Conservation (phyloP, 2,797 vertebrate genomes). For the Molossus alvarezi region DNA sequence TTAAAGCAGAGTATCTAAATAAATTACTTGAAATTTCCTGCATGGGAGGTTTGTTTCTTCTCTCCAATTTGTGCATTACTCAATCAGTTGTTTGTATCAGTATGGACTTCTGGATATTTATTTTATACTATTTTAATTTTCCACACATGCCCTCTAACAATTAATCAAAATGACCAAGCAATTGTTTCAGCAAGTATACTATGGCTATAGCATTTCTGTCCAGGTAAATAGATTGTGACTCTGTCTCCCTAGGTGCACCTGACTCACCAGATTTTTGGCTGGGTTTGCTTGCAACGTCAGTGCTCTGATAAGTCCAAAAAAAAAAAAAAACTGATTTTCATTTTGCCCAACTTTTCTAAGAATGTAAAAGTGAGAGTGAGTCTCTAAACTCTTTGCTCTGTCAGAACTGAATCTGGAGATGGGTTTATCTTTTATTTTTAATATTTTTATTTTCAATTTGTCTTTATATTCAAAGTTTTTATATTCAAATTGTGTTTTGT, state of each 20-base stretch:
- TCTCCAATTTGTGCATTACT: not conserved
- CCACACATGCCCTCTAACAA: not conserved
- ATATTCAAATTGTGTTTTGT: not conserved
- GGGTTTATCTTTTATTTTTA: not conserved
- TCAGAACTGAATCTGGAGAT: not conserved
- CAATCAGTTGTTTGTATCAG: slow-evolving; percentile 13
- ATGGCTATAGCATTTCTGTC: not conserved
- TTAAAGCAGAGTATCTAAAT: not conserved
- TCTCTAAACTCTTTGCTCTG: not conserved
- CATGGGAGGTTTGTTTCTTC: not conserved
- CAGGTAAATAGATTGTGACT: not conserved
- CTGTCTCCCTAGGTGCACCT: not conserved
- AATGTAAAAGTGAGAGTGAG: not conserved
- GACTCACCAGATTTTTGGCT: not conserved
- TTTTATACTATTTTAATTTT: not conserved
- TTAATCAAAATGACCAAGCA: not conserved
- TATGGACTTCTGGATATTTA: not conserved
- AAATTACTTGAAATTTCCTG: not conserved
- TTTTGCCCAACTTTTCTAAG: not conserved
- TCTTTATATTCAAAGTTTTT: not conserved
- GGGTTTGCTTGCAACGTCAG: not conserved
- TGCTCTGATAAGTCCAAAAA: not conserved
- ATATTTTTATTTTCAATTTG: not conserved
- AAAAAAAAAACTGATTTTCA: not conserved
- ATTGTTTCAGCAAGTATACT: not conserved